Conservation (phyloP, 2,113 vertebrate species). For the Parus major region DNA sequence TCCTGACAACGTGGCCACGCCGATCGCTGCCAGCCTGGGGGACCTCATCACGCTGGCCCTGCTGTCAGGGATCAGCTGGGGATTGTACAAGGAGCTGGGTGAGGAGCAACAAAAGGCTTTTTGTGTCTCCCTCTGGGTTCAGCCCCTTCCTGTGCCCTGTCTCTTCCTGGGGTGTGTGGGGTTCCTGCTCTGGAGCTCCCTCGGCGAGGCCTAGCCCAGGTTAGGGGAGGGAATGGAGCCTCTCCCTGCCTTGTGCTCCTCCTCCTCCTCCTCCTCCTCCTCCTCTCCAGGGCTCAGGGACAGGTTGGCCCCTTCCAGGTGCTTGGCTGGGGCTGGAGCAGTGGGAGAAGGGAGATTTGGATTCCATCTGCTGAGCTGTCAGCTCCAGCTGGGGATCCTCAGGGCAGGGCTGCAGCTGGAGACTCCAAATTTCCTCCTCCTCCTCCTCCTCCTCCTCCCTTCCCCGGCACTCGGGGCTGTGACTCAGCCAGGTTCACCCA, state of each 20-base stretch:
- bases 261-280: neutral
- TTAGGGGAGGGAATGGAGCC: neutral
- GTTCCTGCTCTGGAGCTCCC: neutral
- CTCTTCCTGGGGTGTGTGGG: neutral
- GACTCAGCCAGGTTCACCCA: conserved; percentile 17
- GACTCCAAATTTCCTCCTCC: neutral
- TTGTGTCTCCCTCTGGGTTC: neutral
- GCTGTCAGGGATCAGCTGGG: conserved; percentile 94
- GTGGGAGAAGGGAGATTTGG: neutral
- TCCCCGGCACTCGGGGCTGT: neutral
- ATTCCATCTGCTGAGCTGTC: neutral
- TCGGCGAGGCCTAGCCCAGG: neutral
- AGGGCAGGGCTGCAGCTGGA: neutral
- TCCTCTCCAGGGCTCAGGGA: neutral
- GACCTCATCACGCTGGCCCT: conserved; percentile 96
- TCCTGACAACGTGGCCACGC: conserved; percentile 96
- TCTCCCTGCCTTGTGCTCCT: neutral
- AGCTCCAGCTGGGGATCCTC: neutral
- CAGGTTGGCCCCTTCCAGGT: neutral
- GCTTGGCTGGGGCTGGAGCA: neutral
- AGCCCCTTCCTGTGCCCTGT: neutral
- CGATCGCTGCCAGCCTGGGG: conserved; percentile 95
- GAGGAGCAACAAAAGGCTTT: neutral
- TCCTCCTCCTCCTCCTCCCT: neutral
- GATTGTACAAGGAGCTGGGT: conserved; percentile 92